Conservation (phyloP, 2,113 vertebrate species). For the Thymallus thymallus region DNA sequence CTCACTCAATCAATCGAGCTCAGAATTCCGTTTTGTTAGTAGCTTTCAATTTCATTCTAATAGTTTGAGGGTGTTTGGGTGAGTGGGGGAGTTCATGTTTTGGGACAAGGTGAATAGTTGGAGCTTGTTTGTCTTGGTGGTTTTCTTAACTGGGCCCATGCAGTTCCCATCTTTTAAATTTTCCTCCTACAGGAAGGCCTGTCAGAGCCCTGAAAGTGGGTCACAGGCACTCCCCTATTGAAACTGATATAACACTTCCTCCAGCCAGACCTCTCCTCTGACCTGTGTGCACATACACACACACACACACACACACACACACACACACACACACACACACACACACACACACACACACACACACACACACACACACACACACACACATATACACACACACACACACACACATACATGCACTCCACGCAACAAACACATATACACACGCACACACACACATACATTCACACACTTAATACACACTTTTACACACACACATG, state of each 20-base stretch:
- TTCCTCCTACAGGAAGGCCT: conserved; percentile 47
- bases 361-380: too few relatives aligned
- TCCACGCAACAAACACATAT: conserved; percentile 17
- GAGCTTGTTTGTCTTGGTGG: conserved; percentile 40
- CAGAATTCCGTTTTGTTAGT: not conserved
- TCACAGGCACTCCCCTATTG: conserved; percentile 13
- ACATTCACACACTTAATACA: too few relatives aligned
- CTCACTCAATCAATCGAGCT: not conserved
- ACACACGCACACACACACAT: not conserved
- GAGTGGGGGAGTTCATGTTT: conserved; percentile 15
- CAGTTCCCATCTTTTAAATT: conserved; percentile 27
- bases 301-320: conserved; percentile 21
- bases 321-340: not conserved
- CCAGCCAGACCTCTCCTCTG: not conserved
- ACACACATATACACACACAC: too few relatives aligned
- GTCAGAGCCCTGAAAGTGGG: conserved; percentile 24
- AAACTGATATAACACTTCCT: conserved; percentile 35
- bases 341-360: too few relatives aligned
- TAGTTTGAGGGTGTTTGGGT: not conserved
- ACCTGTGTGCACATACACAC: not conserved
- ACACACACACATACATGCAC: not conserved
- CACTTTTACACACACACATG: not conserved
- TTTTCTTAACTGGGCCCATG: conserved; percentile 36
- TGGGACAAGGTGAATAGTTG: conserved; percentile 9
- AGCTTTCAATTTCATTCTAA: conserved; percentile 1